Conservation (phyloP, 2,888 invertebrate genomes). For the Agriopis leucophaearia region DNA sequence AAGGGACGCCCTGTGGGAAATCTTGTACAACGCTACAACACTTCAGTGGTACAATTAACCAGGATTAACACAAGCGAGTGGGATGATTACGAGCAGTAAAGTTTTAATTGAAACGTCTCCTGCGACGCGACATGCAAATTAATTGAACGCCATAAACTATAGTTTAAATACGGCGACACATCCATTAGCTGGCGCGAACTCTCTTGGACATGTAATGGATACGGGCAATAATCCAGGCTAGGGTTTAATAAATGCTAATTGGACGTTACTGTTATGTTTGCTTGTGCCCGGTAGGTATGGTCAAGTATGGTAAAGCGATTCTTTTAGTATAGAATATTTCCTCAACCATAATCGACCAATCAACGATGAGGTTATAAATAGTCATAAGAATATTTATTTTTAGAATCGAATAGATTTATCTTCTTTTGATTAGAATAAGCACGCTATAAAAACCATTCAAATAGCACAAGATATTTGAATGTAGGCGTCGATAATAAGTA, state of each 20-base stretch:
- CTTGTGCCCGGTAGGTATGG: neutral
- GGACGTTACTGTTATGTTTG: constrained; percentile 18
- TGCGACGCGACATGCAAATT: constrained; percentile 66
- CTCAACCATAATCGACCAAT: neutral
- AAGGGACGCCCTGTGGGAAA: constrained; percentile 32
- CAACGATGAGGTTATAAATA: neutral
- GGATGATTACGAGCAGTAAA: constrained; percentile 60
- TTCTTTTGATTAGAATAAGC: neutral
- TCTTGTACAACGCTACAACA: constrained; percentile 39
- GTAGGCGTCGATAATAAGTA: constrained; percentile 13
- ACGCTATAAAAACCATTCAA: neutral
- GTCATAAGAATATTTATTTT: neutral
- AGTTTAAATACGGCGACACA: constrained; percentile 53
- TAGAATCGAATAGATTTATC: too few species aligned
- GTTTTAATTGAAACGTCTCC: constrained; percentile 67
- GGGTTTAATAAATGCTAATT: constrained; percentile 28
- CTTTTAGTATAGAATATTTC: neutral
- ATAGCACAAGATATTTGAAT: constrained; percentile 1
- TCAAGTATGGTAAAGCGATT: neutral
- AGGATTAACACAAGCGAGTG: constrained; percentile 61
- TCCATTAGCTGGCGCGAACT: constrained; percentile 49
- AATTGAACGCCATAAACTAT: constrained; percentile 59
- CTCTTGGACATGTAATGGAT: constrained; percentile 38
- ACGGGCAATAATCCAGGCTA: constrained; percentile 35
- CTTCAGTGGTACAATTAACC: constrained; percentile 58